These are phyloP conservation scores for Metallyticus violacea DNA, from an alignment of 2,888 invertebrate species.

Conservation along the genomic window DNA sequence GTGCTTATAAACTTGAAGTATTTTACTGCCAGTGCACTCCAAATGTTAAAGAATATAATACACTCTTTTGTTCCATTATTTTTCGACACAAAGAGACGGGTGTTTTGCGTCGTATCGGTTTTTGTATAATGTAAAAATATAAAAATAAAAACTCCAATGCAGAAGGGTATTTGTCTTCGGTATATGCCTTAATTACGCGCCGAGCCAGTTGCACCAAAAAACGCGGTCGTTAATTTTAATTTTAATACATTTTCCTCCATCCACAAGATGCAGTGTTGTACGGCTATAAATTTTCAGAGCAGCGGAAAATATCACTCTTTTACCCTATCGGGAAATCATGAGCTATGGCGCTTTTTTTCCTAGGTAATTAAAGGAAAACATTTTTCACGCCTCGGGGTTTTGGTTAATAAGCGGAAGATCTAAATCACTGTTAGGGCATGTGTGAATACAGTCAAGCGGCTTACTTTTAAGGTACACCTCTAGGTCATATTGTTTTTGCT, in stretches of 20 bases:
- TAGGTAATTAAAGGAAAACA: neutral
- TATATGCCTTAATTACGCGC: neutral
- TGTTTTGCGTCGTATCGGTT: too few species aligned
- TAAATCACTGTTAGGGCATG: neutral
- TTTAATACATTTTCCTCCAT: neutral
- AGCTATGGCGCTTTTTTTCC: neutral
- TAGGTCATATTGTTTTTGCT: neutral
- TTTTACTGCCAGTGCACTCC: too few species aligned
- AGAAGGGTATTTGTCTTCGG: neutral
- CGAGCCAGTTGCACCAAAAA: neutral
- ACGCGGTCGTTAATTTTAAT: neutral
- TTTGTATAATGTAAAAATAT: too few species aligned
- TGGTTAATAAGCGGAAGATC: neutral
- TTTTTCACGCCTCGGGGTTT: neutral
- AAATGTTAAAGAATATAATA: too few species aligned
- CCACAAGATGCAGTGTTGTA: neutral
- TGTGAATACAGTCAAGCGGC: too few species aligned
- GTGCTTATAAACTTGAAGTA: too few species aligned
- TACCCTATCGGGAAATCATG: neutral
- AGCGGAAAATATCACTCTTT: neutral
- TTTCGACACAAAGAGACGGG: too few species aligned
- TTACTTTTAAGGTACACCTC: too few species aligned
- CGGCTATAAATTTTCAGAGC: neutral
- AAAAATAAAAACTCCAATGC: neutral
- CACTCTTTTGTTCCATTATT: too few species aligned